Evolutionary conservation across 2,888 invertebrate genomes (phyloP).

Genomic region (Tethea ocularis): DNA sequence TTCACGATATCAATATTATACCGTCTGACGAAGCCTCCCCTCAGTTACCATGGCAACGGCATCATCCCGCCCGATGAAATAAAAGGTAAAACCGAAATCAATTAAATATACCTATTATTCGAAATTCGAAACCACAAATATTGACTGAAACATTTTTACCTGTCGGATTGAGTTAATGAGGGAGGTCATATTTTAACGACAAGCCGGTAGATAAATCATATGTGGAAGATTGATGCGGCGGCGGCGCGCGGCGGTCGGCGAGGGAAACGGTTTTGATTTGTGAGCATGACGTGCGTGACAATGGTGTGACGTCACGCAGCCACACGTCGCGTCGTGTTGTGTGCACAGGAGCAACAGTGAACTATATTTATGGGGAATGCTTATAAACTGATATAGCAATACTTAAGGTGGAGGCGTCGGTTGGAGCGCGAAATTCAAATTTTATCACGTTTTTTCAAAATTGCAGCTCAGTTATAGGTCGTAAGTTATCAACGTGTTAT

Average conservation of each 20-base stretch:
- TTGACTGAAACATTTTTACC: constrained; percentile 1
- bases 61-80: constrained; percentile 37
- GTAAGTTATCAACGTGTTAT: too few relatives aligned
- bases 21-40: constrained; percentile 53
- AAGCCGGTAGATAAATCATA: constrained; percentile 66
- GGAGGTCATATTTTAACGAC: constrained; percentile 62
- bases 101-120: constrained; percentile 22
- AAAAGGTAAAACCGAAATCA: constrained; percentile 30
- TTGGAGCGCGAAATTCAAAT: too few relatives aligned
- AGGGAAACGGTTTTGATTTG: constrained; percentile 72
- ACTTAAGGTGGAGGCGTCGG: too few relatives aligned
- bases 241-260: constrained; percentile 29
- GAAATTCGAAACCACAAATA: not conserved
- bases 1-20: constrained; percentile 50
- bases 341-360: constrained; percentile 9
- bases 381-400: not conserved
- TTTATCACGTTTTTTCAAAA: too few relatives aligned
- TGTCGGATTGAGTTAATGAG: constrained; percentile 56
- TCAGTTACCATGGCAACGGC: constrained; percentile 58
- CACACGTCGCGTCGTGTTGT: constrained; percentile 13
- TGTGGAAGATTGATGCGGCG: constrained; percentile 67
- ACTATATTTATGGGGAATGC: not conserved
- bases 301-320: constrained; percentile 63
- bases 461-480: too few relatives aligned
- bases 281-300: constrained; percentile 53